Evolutionary conservation across 2,113 vertebrate species (phyloP).

Genomic region (Empidonax alnorum): DNA sequence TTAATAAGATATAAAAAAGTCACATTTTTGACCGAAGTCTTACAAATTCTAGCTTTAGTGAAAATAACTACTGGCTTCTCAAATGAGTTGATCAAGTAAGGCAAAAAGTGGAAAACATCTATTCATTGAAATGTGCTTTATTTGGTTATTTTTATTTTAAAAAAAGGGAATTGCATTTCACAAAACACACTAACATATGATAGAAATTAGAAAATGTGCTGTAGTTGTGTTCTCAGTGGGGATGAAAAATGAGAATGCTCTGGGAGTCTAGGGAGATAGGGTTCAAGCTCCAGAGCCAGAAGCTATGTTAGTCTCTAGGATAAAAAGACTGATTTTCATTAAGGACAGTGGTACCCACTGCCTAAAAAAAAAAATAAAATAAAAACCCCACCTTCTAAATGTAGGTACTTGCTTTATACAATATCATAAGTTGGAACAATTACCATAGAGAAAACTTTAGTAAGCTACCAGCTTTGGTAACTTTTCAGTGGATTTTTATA

Average conservation of each 20-base stretch:
- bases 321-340: constrained; percentile 18
- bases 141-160: not conserved
- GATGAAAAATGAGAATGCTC: constrained; percentile 53
- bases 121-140: not conserved
- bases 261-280: not conserved
- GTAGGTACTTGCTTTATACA: not conserved
- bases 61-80: constrained; percentile 10
- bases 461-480: not conserved
- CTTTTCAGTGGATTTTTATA: not conserved
- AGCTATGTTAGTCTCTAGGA: not conserved
- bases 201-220: constrained; percentile 52
- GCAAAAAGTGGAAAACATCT: not conserved
- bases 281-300: constrained; percentile 8
- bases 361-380: not conserved
- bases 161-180: not conserved
- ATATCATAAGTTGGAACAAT: not conserved
- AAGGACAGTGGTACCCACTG: not conserved
- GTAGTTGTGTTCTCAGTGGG: constrained; percentile 24
- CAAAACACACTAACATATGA: not conserved
- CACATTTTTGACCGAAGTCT: constrained; percentile 66
- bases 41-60: constrained; percentile 44
- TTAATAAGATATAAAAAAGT: constrained; percentile 69
- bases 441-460: not conserved
- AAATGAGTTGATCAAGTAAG: constrained; percentile 8
- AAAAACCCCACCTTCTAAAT: not conserved